These are phyloP conservation scores for Probosciger aterrimus DNA, from an alignment of 2,113 vertebrate species.

Conservation along the genomic window DNA sequence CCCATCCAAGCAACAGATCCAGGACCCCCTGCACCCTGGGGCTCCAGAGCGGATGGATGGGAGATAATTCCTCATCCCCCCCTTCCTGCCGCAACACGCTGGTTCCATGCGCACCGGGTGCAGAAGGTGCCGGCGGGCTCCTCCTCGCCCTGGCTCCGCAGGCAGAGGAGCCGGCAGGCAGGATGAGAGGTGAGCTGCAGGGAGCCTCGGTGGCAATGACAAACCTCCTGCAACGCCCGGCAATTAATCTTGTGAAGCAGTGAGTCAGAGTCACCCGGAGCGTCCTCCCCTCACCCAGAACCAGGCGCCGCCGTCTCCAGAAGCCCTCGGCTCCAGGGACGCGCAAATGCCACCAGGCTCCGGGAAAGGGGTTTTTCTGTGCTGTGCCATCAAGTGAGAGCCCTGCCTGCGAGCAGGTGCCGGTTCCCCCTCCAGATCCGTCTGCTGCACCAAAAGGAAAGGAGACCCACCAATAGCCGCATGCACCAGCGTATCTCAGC, in stretches of 20 bases:
- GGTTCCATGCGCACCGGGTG: fast-evolving
- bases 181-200: neutral
- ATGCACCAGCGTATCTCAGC: fast-evolving
- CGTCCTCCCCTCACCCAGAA: constrained; percentile 55
- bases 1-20: neutral
- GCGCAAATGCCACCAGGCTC: constrained; percentile 38
- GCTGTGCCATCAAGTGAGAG: neutral
- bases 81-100: fast-evolving
- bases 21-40: fast-evolving
- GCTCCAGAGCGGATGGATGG: fast-evolving
- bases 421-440: neutral
- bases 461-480: fast-evolving
- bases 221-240: constrained; percentile 59
- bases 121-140: neutral
- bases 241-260: constrained; percentile 75
- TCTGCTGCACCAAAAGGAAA: neutral
- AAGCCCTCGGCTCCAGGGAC: constrained; percentile 51
- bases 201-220: constrained; percentile 60
- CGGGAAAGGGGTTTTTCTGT: constrained; percentile 18
- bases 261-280: constrained; percentile 54
- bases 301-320: neutral
- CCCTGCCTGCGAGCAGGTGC: neutral
- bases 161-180: neutral
- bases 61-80: neutral
- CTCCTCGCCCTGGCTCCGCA: neutral